Percentiles rank a stretch among this genome's conserved stretches.
phyloP scores from a whole-genome alignment of 2,888 invertebrate species.

The Melikaiella ostensackeni region DNA sequence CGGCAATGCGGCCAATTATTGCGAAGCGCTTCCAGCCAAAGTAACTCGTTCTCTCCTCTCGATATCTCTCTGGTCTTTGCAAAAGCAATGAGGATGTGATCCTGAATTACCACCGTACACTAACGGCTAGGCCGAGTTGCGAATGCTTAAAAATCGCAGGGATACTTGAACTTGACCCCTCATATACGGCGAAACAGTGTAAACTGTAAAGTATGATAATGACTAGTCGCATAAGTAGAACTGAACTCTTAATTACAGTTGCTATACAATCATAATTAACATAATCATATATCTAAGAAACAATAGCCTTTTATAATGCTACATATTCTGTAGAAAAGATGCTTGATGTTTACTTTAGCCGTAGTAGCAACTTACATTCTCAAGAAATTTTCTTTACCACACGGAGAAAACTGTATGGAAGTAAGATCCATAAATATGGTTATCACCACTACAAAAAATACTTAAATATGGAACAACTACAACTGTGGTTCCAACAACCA shows the following conservation, averaged over 20 bases:
- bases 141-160: conserved; percentile 9
- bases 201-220: background rate
- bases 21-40: conserved; percentile 36
- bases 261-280: background rate
- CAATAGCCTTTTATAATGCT: background rate
- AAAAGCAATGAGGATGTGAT: conserved; percentile 31
- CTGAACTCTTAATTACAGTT: conserved; percentile 6
- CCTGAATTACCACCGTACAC: conserved; percentile 18
- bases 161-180: conserved; percentile 19
- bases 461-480: too few species aligned
- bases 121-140: background rate
- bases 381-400: too few species aligned
- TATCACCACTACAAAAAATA: too few species aligned
- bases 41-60: conserved; percentile 29
- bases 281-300: background rate
- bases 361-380: too few species aligned
- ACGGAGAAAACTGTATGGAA: too few species aligned
- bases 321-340: background rate
- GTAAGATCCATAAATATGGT: too few species aligned
- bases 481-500: too few species aligned
- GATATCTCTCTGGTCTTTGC: conserved; percentile 24
- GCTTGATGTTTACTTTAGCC: too few species aligned
- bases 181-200: background rate
- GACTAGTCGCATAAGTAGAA: background rate
- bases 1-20: conserved; percentile 35